Base-by-base conservation (phyloP, 2,888 invertebrate species). In the Sesamia inferens region DNA sequence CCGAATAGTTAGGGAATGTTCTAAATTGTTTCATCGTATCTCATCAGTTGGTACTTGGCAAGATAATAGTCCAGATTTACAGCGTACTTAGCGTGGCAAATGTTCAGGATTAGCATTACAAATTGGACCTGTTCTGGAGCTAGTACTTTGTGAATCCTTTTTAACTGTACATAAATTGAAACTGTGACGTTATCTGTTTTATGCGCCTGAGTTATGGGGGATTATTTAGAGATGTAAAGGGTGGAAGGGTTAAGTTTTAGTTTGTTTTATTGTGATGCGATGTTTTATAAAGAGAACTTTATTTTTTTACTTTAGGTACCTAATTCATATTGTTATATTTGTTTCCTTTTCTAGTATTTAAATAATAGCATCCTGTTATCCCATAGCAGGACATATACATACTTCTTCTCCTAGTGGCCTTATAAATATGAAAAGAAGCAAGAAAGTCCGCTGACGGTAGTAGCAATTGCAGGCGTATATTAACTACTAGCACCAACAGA, bases 81-180 rank as follows among this genome's bases (percentile, higher is more conserved):
- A 75, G 71, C 78, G 70, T 65, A 73, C 81, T 85, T 81, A 85
- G 57, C 62, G 68, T 81, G 61, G 82, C 76, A 82, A 87, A 88
- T 87, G 81, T 82, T 74, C 63, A 42, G 81, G 84, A 88, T 88
- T 87, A 88, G 74, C 74, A 77, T 83, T 80, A 84, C 82, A 87
- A 87, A 85, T 85, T 87, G 83, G 79, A 75, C 59, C 44, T 71
- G 78, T 68, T 67, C 70, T 47, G 63, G 64, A 51, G 76, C 77
- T 63, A 58, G 73, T 74, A 72, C 65, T 77, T 59, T 51, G 63
- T 44, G 58, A 70, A 81, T 77, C 83, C 87, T 78, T 84, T 79
- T 77, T 73, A 82, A 79, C 71, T 77, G 79, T 51, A 59, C 57
- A 85, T 80, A 76, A 78, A 85, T 85, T 74, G 71, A 78, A 71